Conservation (phyloP, 1,140 invertebrate genomes). For the Asobara japonica region DNA sequence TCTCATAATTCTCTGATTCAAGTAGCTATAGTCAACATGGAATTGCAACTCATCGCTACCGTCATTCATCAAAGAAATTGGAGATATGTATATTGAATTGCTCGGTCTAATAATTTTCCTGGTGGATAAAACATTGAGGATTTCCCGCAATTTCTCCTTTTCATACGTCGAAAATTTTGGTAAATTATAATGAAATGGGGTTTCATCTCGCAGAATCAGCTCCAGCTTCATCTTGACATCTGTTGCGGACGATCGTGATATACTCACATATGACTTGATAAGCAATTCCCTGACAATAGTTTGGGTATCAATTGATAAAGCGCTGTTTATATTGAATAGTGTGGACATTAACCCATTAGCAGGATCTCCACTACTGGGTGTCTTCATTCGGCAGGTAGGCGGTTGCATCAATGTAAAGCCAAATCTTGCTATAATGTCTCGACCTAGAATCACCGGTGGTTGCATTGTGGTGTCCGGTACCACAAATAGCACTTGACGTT, state of each 20-base stretch:
- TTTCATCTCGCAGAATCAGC: conserved; percentile 30
- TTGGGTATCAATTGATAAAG: too few species aligned
- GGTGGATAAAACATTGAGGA: conserved; percentile 25
- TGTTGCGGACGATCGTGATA: not conserved
- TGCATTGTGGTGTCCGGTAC: not conserved
- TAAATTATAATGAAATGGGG: conserved; percentile 33
- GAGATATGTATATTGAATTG: conserved; percentile 43
- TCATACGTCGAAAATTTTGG: conserved; percentile 33
- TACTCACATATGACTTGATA: too few species aligned
- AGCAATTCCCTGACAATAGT: too few species aligned
- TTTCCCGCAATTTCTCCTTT: conserved; percentile 24
- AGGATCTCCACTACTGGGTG: too few species aligned
- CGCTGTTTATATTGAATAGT: too few species aligned
- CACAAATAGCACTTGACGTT: not conserved
- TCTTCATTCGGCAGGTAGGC: too few species aligned
- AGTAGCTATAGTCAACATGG: not conserved
- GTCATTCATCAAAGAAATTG: conserved; percentile 45
- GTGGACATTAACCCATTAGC: too few species aligned
- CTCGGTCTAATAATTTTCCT: conserved; percentile 40
- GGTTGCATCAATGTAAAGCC: not conserved
- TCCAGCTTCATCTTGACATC: conserved; percentile 7
- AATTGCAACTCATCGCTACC: conserved; percentile 40
- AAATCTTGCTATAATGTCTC: not conserved
- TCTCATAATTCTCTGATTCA: too few species aligned
- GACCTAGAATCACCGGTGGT: not conserved